Percentiles rank a stretch among this genome's conserved stretches.
These are phyloP conservation scores for Actias luna DNA, from an alignment of 2,888 invertebrate genomes.

Conservation along the genomic window DNA sequence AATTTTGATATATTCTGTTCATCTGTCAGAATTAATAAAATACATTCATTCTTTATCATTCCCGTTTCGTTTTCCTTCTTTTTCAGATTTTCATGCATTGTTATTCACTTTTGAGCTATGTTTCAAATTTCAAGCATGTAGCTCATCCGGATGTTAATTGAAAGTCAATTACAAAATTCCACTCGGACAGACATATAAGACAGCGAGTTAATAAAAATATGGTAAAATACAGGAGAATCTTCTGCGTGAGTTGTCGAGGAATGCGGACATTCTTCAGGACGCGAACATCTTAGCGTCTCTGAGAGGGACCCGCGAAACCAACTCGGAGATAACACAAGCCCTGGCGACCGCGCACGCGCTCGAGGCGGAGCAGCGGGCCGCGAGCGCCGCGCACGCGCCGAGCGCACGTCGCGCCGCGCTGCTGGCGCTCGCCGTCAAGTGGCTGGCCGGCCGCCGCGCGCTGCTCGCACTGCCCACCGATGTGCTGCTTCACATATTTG, in stretches of 20 bases:
- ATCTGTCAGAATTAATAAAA: no score
- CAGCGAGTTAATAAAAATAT: no score
- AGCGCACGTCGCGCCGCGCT: constrained; percentile 54
- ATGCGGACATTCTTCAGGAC: constrained; percentile 70
- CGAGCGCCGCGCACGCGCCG: constrained; percentile 34
- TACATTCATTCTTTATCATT: no score
- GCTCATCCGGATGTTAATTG: no score
- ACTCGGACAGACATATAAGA: no score
- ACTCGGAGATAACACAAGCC: constrained; percentile 69
- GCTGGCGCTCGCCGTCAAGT: constrained; percentile 63
- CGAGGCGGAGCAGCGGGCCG: constrained; percentile 51
- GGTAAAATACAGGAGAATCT: constrained; percentile 62
- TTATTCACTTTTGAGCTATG: no score
- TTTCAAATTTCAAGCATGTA: no score
- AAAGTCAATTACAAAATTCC: no score
- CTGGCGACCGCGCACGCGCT: constrained; percentile 67
- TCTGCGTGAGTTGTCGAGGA: constrained; percentile 62
- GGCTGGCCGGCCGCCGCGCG: constrained; percentile 57
- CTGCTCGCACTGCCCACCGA: constrained; percentile 74
- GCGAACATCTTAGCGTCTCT: constrained; percentile 72
- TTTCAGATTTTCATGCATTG: no score
- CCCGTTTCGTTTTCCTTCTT: no score
- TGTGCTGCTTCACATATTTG: constrained; percentile 69
- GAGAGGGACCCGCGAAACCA: constrained; percentile 75
- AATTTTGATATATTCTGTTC: no score